These are phyloP conservation scores for Heliconius hortense DNA, from an alignment of 2,888 invertebrate genomes.

Conservation along the genomic window DNA sequence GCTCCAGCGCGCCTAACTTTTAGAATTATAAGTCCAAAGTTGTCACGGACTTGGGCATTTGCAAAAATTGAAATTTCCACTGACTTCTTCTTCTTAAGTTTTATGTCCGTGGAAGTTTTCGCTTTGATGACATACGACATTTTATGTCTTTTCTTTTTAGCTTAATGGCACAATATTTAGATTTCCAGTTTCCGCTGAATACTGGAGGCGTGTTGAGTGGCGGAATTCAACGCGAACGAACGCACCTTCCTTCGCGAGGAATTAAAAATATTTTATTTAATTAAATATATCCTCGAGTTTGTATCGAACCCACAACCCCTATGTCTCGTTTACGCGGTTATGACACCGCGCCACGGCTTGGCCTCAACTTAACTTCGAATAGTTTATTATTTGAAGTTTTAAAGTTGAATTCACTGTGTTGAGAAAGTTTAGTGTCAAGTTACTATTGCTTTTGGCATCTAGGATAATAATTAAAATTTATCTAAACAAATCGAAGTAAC, in stretches of 20 bases:
- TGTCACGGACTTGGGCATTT: conserved; percentile 26
- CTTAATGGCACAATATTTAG: background rate
- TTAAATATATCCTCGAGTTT: too few species aligned
- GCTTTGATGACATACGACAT: conserved; percentile 10
- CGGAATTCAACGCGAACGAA: too few species aligned
- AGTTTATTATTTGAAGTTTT: background rate
- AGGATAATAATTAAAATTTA: background rate
- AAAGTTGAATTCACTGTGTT: background rate
- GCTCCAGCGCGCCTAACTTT: conserved; percentile 24
- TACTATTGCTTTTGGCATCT: too few species aligned
- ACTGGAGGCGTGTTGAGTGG: background rate
- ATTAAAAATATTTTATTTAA: too few species aligned
- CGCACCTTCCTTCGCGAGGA: too few species aligned
- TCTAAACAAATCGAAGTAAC: too few species aligned
- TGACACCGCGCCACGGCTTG: background rate
- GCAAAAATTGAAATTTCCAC: conserved; percentile 29
- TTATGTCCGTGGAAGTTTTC: conserved; percentile 16
- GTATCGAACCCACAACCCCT: too few species aligned
- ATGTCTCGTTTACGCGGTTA: background rate
- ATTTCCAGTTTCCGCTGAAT: background rate
- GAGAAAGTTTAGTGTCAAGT: background rate
- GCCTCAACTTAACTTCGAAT: background rate
- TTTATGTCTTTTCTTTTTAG: background rate
- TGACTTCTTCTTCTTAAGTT: conserved; percentile 1
- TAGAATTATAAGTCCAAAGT: conserved; percentile 26